These are phyloP conservation scores for Cisticola juncidis DNA, from an alignment of 2,113 vertebrate genomes.

Conservation along the genomic window DNA sequence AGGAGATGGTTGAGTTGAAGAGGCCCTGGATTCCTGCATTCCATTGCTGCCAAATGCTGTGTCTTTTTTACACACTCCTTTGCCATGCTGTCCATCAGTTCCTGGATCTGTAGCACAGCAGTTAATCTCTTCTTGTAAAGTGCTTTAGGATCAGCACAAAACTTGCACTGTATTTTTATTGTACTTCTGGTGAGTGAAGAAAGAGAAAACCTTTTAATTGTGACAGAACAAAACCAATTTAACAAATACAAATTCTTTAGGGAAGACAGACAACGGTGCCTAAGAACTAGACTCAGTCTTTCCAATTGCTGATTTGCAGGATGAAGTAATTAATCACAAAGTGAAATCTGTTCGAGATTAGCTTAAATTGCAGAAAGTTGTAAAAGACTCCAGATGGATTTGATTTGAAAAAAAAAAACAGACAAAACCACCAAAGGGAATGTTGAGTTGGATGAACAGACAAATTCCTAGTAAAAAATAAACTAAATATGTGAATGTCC, in stretches of 20 bases:
- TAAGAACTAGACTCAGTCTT: not conserved
- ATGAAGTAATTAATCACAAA: constrained; percentile 19
- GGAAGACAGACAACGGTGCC: not conserved
- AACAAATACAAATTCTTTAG: not conserved
- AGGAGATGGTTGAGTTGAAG: not conserved
- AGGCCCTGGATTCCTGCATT: not conserved
- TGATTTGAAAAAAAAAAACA: not conserved
- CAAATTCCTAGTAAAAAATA: not conserved
- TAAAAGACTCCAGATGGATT: constrained; percentile 7
- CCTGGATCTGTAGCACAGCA: not conserved
- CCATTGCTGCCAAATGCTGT: not conserved
- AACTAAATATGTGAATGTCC: not conserved
- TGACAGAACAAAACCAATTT: not conserved
- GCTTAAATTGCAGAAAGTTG: constrained; percentile 25
- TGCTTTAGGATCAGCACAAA: not conserved
- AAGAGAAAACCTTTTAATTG: not conserved
- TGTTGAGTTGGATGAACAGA: not conserved
- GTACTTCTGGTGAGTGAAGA: not conserved
- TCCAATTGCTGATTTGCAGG: not conserved
- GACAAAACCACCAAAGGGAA: not conserved
- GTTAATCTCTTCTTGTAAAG: not conserved
- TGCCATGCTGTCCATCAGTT: not conserved
- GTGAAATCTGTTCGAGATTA: constrained; percentile 14
- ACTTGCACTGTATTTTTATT: not conserved
- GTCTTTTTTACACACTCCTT: not conserved